These are phyloP conservation scores for Caenorhabditis elegans DNA, from an alignment of 1,140 invertebrate species.

Conservation along the genomic window WBcel235 BX284606.5:6850501-6851000, in stretches of 20 bases:
- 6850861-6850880: conserved; percentile 27
- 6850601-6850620: conserved; percentile 9
- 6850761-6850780: conserved; percentile 19
- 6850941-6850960: not conserved
- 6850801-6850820: conserved; percentile 6
- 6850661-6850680: not conserved
- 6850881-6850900: conserved; percentile 31
- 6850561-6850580: conserved; percentile 27
- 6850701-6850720: not conserved
- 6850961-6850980: not conserved
- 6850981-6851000: too few species aligned
- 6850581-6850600: conserved; percentile 29
- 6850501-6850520: conserved; percentile 21
- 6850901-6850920: not conserved
- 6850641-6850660: not conserved
- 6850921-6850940: not conserved
- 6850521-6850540: conserved; percentile 20
- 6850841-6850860: conserved; percentile 28
- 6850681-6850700: too few species aligned
- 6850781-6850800: conserved; percentile 18
- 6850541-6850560: too few species aligned
- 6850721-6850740: not conserved
- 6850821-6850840: not conserved
- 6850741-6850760: not conserved
- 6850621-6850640: conserved; percentile 11